Evolutionary conservation across 2,888 invertebrate genomes (phyloP), one percentile per base, ranked within the genome.

Genomic region (Chydorus sphaericus): DNA sequence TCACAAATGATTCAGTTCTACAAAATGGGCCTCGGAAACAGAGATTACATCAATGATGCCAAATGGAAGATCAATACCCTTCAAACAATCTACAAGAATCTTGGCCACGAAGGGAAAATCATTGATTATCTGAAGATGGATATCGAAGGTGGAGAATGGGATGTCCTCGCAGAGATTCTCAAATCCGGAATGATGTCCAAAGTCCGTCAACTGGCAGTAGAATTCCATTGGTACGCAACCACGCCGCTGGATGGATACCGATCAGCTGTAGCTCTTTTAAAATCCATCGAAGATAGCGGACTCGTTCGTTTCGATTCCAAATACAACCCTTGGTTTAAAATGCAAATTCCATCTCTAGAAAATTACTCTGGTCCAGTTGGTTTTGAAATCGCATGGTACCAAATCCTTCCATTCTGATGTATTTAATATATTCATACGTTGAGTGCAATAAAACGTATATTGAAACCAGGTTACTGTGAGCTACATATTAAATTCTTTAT

Each of bases 121-220:
- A 54, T 54, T n/a, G 54, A 54, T 44, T 54, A 54, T 29, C 26
- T 54, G 54, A 54, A 54, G 20, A 48, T 48, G 3, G 54, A 54
- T 20, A 44, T 54, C 20, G 54, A 54, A 48, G 39, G 11, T 20
- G 30, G n/a, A 2, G 54, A 54, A 48, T 54, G 54, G 54, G 11
- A 16, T 16, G 53, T 26, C 26, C 23, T 53, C 6, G 26, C 36
- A 4, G 8, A 53, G 2, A 36, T 53, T 2, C 20, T 53, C 11
- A 6, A 26, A 38, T 26, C 53, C 2, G 53, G 53, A 38, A 38
- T 37, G 20, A 8, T 53, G 26, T 14, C 16, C 14, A 38, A 26
- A 20, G 38, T 53, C n/a, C 33, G 30, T 26, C 53, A 53, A 20
- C 11, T 53, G 37, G 53, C 33, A 7, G 20, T 53, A 10, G 53